Evolutionary conservation across 2,888 invertebrate genomes (phyloP), one percentile per base, ranked within the genome.

Genomic region (Teinopalpus imperialis): DNA sequence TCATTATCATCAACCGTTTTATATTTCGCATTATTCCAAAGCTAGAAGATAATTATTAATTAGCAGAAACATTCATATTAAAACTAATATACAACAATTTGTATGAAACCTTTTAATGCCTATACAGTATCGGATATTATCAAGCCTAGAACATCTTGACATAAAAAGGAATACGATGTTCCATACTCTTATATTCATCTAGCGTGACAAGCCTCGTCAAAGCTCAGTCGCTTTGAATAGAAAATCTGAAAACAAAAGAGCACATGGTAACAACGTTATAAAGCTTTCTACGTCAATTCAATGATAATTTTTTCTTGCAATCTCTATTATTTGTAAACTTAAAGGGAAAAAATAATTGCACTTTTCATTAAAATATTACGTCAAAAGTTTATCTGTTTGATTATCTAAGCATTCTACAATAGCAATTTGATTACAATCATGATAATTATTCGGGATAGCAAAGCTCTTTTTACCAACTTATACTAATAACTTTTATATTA

Each of bases 201-300:
- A 26, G 29, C 47, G 50, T 40, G 53, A 60, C 60, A 57, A 55
- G 56, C 54, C 58, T 58, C 55, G 59, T 67, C 65, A 69, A 65
- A 65, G 61, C 60, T 57, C 52, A 59, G 52, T 61, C 54, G 47
- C 43, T 53, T 59, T 61, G 58, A 61, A 52, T 56, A 54, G 46
- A 46, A 61, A 63, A 67, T 57, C 63, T 61, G 51, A 59, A 61
- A 57, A 63, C 65, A 64, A 61, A 66, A 61, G 53, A 46, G 41
- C 52, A 47, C 53, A n/a, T 14, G 48, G 48, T 56, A 18, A 24
- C 56, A 49, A 49, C 54, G 9, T 12, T 31, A n/a, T 20, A 18
- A 42, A 16, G 21, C 12, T 21, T 12, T 16, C 16, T 31, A 30
- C 14, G 6, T 46, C 48, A 40, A 34, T 34, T 12, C 31, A 27